phyloP scores from a whole-genome alignment of 2,113 vertebrate genomes.

The Trochalopteron elliotii region DNA sequence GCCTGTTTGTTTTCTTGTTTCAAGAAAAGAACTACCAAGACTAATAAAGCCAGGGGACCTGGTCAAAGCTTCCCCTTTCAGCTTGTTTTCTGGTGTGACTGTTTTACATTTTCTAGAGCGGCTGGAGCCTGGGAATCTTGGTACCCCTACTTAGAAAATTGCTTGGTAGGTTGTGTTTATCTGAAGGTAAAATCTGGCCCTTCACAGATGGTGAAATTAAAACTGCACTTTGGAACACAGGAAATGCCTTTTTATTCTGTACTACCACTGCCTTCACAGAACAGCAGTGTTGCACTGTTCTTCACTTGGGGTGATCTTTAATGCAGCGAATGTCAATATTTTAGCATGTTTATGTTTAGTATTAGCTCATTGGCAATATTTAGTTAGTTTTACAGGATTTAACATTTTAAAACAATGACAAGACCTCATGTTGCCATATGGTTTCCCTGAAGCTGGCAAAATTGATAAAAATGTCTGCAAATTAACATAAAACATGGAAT shows the following conservation, averaged over 20 bases:
- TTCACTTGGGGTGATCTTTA: background rate
- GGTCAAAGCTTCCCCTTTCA: background rate
- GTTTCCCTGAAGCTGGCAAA: slow-evolving; percentile 18
- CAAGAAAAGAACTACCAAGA: background rate
- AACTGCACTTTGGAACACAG: background rate
- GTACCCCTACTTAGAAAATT: background rate
- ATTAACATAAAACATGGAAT: background rate
- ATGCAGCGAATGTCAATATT: background rate
- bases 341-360: background rate
- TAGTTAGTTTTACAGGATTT: background rate
- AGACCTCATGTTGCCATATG: background rate
- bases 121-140: background rate
- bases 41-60: background rate
- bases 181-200: background rate
- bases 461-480: slow-evolving; percentile 41
- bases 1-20: background rate
- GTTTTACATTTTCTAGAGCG: background rate
- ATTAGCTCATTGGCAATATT: background rate
- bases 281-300: background rate
- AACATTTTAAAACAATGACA: background rate
- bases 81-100: background rate
- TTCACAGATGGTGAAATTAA: background rate
- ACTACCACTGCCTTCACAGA: background rate
- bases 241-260: background rate
- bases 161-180: background rate